Evolutionary conservation across 2,797 vertebrate genomes (phyloP).

Genomic region (Ctenochaetus hawaiiensis): DNA sequence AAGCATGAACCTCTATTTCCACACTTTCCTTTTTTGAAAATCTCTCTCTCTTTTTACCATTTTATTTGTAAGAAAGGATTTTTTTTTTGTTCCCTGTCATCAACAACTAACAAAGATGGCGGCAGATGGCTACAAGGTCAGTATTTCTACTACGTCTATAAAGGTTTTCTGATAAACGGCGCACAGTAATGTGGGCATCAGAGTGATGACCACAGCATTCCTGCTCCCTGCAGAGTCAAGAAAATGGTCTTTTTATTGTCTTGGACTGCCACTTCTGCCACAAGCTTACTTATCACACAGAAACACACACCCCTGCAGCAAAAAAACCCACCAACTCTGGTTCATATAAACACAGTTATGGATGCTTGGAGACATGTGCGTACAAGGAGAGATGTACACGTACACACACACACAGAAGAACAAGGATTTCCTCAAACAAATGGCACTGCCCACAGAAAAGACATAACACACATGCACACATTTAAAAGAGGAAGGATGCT

Average conservation of each 20-base stretch:
- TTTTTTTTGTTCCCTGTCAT: neutral
- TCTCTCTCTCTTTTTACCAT: neutral
- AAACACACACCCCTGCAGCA: constrained; percentile 30
- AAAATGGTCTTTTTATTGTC: constrained; percentile 42
- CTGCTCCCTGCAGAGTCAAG: constrained; percentile 41
- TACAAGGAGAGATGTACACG: neutral
- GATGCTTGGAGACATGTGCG: neutral
- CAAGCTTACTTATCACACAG: constrained; percentile 34
- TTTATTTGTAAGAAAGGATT: neutral
- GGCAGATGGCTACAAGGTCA: neutral
- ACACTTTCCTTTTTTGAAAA: neutral
- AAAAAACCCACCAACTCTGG: neutral
- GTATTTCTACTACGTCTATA: neutral
- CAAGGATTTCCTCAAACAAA: neutral
- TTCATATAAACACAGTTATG: neutral
- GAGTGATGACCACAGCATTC: constrained; percentile 65
- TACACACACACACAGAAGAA: neutral
- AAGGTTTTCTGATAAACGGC: constrained; percentile 13
- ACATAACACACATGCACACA: neutral
- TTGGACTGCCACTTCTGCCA: constrained; percentile 21
- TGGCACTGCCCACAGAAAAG: neutral
- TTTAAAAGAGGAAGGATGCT: constrained; percentile 12
- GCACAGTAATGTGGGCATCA: constrained; percentile 27
- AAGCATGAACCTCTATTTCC: neutral
- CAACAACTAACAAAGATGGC: neutral